Base-by-base conservation (phyloP, 2,888 invertebrate genomes). In the Eugnorisma glareosa region DNA sequence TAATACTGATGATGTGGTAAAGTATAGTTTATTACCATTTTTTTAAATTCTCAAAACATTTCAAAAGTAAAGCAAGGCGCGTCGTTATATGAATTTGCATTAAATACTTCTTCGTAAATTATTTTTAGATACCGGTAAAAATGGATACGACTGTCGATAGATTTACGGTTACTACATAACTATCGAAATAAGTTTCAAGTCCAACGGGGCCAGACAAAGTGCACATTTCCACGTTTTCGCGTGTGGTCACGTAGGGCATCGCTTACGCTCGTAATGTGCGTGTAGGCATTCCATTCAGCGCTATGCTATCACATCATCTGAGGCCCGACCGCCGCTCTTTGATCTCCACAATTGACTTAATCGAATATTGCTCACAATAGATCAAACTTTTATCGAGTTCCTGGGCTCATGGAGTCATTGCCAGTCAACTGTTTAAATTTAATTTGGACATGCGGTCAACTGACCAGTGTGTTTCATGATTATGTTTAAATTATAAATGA, bases 261-360 rank as follows among this genome's bases (percentile, higher is more conserved):
- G 76, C 86, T 82, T 80, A 85, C 87, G 81, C 89, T 89, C 88
- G 90, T 88, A 84, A 75, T 72, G 87, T 88, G 90, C 91, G 91
- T 91, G 92, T 82, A 90, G 88, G 90, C 85, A 92, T 92, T 90
- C 87, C 89, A 92, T 91, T 92, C 89, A 89, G 68, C 72, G 78
- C 86, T 90, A 89, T 75, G 86, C 84, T 81, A 92, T 91, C 92
- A 77, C 71, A 28, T 66, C 80, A 73, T 82, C 75, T 79, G 67
- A 66, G 45, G 75, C 57, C 48, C 82, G 71, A 84, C 83, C 85
- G 89, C 84, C 85, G 91, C 90, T 90, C 92, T 92, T 91, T 92
- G 91, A 92, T 91, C 91, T 93, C 81, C 81, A 81, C 94, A 94
- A 95, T 95, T 94, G 94, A 93, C 90, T 92, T 94, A 95, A 95